These are phyloP conservation scores for Remorina albescens DNA, from an alignment of 2,797 vertebrate genomes.

Conservation along the genomic window DNA sequence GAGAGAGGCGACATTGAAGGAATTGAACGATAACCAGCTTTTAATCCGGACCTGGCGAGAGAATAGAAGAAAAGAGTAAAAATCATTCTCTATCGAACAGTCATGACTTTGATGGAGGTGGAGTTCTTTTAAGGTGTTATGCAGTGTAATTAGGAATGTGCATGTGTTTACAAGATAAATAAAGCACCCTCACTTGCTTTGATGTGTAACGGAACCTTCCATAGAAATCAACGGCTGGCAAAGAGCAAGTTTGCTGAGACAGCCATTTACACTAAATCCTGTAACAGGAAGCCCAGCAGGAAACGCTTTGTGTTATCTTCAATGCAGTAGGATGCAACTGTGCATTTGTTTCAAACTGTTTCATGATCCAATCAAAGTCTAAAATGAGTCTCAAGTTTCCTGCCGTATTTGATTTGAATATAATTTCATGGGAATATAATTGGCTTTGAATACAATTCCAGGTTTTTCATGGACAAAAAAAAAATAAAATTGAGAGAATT, in stretches of 20 bases:
- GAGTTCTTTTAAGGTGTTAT: conserved; percentile 76
- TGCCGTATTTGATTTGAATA: not conserved
- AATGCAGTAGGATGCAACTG: conserved; percentile 19
- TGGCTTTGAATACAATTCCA: not conserved
- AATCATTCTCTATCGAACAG: conserved; percentile 72
- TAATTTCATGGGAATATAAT: no score
- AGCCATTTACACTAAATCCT: conserved; percentile 56
- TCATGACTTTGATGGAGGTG: conserved; percentile 79
- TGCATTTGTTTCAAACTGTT: conserved; percentile 26
- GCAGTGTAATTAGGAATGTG: conserved; percentile 75
- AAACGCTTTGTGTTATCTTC: conserved; percentile 38
- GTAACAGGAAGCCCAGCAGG: conserved; percentile 21
- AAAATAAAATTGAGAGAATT: conserved; percentile 7
- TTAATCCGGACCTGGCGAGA: conserved; percentile 78
- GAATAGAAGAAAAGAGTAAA: conserved; percentile 71
- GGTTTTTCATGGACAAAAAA: conserved; percentile 25
- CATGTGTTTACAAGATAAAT: conserved; percentile 81
- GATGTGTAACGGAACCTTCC: conserved; percentile 68
- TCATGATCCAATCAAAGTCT: conserved; percentile 10
- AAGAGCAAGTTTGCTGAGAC: conserved; percentile 47
- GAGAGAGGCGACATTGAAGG: conserved; percentile 78
- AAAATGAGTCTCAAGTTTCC: not conserved
- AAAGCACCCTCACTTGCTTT: conserved; percentile 66
- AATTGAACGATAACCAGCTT: conserved; percentile 78
- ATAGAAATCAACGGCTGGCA: conserved; percentile 49